Base-by-base conservation (phyloP, 2,888 invertebrate genomes). In the Apamea epomidion region DNA sequence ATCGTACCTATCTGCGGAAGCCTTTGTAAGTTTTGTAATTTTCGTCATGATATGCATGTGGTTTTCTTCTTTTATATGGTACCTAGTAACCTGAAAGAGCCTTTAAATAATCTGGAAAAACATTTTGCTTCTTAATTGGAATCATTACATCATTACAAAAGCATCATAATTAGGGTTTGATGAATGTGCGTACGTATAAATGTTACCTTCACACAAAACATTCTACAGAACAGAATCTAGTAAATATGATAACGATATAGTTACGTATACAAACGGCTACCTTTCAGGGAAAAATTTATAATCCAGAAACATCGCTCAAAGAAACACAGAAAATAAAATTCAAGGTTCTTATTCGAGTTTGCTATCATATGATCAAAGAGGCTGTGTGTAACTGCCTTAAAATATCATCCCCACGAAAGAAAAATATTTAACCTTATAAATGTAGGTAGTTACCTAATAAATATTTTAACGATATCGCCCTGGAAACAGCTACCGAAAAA, bases 331-430 rank as follows among this genome's bases (percentile, higher is more conserved):
- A 76, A 25, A 76, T 32, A n/a, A 45, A 2, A 76, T n/a, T n/a
- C 18, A 25, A 65, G 29, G 32, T 54, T 2, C 18, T 37, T n/a
- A 60, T 48, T n/a, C 12, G 21, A 58, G 32, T n/a, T 45, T 45
- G 12, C 12, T 64, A 54, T 64, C n/a, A 54, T 73, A 64, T 82
- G 32, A 71, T n/a, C 8, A 58, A 65, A 2, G 8, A 81, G 18
- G 29, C n/a, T 68, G 18, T 32, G 16, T 18, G 12, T 32, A 58
- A 21, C 54, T 29, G 37, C 32, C 18, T 45, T 29, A 78, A 62
- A 42, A 78, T n/a, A 68, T 37, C 2, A 48, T 29, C 12, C 18
- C 21, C 6, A 58, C 1, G 4, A 60, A n/a, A 32, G 18, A 32
- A 42, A 42, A 70, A 51, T 51, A 32, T 70, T 51, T 8, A 32